Evolutionary conservation across 2,113 vertebrate genomes (phyloP), one percentile per base, ranked within the genome.

Genomic region (Tupaia chinensis): DNA sequence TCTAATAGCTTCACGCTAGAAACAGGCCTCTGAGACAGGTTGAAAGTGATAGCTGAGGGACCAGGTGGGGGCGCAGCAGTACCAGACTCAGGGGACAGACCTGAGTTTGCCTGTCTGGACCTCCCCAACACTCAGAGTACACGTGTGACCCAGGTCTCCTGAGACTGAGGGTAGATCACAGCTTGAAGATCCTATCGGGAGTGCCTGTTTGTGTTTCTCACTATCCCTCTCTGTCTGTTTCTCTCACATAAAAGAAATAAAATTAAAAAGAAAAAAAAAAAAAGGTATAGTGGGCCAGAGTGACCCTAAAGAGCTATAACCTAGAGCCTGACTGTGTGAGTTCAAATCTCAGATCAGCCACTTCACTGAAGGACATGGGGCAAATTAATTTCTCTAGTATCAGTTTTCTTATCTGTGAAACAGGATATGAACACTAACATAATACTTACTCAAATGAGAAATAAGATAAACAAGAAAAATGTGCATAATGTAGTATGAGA

Each of bases 361-460:
- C 83, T 77, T 93, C 54, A 60, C 34, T 69, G 74, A 90, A 88
- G 58, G 60, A 82, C 70, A 8, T 83, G 17, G 1, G 29, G 83
- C 9, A 82, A 68, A 14, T 73, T 68, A n/a, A 19, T 80, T 70
- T 63, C 81, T 86, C 29, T 69, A 65, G 23, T 65, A 82, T 93
- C 44, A 82, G 29, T 78, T 85, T 53, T 23, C 25, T 93, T 86
- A 73, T n/a, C 27, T 77, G 17, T 77, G 87, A 58, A 61, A 72
- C 5, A 85, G 44, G 10, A 68, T 61, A 78, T 73, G 14, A 66
- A 44, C 4, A 73, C 22, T 94, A 86, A 66, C n/a, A 58, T 6
- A 69, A 14, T 19, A 27, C 9, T 16, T 74, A 77, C 54, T 86
- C 65, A 92, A 63, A 94, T 66, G 17, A 89, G 63, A 96, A 95